These are phyloP conservation scores for Euwallacea fornicatus DNA, from an alignment of 1,140 invertebrate species.

Conservation along the genomic window DNA sequence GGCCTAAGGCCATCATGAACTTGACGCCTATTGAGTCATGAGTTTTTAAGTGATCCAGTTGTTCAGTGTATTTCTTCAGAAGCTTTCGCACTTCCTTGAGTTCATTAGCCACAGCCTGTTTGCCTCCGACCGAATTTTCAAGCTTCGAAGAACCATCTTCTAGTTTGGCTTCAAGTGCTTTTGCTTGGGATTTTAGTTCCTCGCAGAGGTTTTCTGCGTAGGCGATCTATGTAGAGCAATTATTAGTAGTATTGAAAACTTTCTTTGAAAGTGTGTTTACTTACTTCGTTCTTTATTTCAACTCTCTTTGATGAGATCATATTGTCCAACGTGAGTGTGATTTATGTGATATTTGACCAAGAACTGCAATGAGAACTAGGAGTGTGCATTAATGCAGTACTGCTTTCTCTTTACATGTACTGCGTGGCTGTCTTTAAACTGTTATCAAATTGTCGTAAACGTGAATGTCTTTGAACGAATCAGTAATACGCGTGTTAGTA, in stretches of 20 bases:
- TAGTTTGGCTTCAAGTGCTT: constrained; percentile 16
- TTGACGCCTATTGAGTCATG: constrained; percentile 19
- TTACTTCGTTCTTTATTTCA: constrained; percentile 7
- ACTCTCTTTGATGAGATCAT: not conserved
- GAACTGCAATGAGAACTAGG: no score
- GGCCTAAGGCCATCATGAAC: constrained; percentile 7
- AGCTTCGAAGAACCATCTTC: constrained; percentile 5
- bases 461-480: no score
- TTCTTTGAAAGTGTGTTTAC: not conserved
- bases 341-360: no score
- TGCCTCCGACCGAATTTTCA: not conserved
- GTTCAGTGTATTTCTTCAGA: constrained; percentile 30
- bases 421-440: no score
- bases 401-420: no score
- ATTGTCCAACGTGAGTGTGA: no score
- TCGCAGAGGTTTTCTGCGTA: constrained; percentile 11
- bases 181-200: constrained; percentile 1
- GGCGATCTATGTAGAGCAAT: not conserved
- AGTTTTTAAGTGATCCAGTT: constrained; percentile 37
- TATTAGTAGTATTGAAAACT: not conserved
- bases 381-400: no score
- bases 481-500: no score
- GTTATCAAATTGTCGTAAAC: no score
- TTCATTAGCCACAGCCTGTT: constrained; percentile 18
- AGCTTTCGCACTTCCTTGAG: constrained; percentile 35